These are phyloP conservation scores for Anguilla marmorata DNA, from an alignment of 2,797 vertebrate species.

Conservation along the genomic window DNA sequence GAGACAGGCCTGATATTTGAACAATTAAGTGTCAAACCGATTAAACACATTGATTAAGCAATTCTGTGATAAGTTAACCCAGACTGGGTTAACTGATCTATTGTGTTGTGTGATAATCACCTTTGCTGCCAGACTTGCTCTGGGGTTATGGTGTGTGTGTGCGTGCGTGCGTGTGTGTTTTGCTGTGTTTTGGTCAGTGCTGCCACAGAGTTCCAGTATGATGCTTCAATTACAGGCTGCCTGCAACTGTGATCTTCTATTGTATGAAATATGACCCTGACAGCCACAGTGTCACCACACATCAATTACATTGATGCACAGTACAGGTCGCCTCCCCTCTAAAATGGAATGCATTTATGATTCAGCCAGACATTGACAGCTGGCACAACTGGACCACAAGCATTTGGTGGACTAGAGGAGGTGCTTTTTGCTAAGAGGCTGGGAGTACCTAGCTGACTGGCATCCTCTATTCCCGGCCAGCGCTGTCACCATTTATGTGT, in stretches of 20 bases:
- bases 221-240: constrained; percentile 3
- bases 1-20: neutral
- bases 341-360: neutral
- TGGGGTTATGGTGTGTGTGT: neutral
- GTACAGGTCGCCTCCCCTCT: neutral
- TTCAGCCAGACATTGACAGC: neutral
- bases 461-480: neutral
- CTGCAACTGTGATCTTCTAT: neutral
- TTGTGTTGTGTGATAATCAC: neutral
- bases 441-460: neutral
- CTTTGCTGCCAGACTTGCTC: neutral
- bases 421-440: neutral
- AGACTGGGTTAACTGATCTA: neutral
- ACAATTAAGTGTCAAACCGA: neutral
- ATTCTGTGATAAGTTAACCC: neutral
- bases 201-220: neutral
- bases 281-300: neutral
- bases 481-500: neutral
- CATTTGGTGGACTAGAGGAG: neutral
- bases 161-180: neutral
- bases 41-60: neutral
- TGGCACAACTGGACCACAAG: neutral
- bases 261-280: constrained; percentile 18
- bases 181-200: neutral
- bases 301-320: neutral